Evolutionary conservation across 2,113 vertebrate species (phyloP).

Genomic region (Puma concolor): DNA sequence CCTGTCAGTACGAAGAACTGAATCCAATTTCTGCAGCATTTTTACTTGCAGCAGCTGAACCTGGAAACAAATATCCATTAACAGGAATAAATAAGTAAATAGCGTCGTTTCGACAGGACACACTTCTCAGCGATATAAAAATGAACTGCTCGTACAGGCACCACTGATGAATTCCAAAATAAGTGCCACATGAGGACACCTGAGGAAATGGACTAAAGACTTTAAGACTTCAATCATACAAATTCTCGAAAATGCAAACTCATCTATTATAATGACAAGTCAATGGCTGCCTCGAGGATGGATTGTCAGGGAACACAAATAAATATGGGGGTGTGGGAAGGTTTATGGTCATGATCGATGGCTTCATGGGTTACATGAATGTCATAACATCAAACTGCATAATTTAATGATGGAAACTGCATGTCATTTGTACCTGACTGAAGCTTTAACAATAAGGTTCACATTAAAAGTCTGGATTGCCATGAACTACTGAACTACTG

Average conservation of each 20-base stretch:
- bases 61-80: neutral
- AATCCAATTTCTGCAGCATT: neutral
- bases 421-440: neutral
- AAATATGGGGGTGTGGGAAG: neutral
- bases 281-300: neutral
- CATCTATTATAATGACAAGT: neutral
- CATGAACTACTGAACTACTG: too few species aligned
- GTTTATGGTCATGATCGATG: neutral
- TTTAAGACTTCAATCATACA: neutral
- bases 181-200: neutral
- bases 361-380: neutral
- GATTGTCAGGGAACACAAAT: neutral
- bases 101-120: neutral
- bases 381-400: neutral
- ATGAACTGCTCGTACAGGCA: neutral
- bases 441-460: neutral
- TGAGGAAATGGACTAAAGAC: neutral
- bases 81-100: neutral
- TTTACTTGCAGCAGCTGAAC: neutral
- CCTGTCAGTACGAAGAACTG: neutral
- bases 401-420: neutral
- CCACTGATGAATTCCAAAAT: neutral
- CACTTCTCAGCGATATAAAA: neutral
- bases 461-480: neutral
- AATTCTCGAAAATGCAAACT: neutral